Conservation (phyloP, 2,797 vertebrate species). For the Pangasius mekongensis region DNA sequence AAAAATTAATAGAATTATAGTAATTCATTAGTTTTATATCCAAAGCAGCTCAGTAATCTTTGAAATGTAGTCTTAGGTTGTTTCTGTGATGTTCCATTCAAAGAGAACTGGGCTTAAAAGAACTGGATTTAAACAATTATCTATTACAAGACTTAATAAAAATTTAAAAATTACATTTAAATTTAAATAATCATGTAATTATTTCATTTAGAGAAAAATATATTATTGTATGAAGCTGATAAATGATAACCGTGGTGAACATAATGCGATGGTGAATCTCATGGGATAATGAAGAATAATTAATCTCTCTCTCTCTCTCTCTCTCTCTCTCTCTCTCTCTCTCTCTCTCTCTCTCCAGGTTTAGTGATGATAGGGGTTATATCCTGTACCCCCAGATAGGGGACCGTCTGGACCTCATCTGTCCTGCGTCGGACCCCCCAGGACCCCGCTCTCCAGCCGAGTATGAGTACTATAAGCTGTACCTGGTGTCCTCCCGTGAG, state of each 20-base stretch:
- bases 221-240: constrained; percentile 33
- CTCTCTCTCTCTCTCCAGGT: constrained; percentile 35
- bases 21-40: constrained; percentile 3
- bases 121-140: constrained; percentile 20
- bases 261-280: constrained; percentile 36
- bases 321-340: constrained; percentile 9
- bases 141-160: constrained; percentile 24
- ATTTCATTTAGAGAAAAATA: constrained; percentile 33
- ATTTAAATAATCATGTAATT: constrained; percentile 37
- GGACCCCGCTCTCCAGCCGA: constrained; percentile 73
- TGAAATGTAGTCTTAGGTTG: constrained; percentile 19
- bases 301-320: constrained; percentile 1
- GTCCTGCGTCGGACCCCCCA: constrained; percentile 76
- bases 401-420: constrained; percentile 90
- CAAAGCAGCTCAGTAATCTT: constrained; percentile 6
- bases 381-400: constrained; percentile 90
- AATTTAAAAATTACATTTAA: constrained; percentile 23
- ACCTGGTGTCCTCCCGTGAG: constrained; percentile 84
- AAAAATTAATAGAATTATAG: constrained; percentile 18
- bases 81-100: constrained; percentile 16
- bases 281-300: constrained; percentile 34
- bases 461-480: constrained; percentile 92
- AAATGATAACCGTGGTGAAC: constrained; percentile 13
- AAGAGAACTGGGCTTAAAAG: constrained; percentile 8
- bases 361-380: constrained; percentile 58